These are phyloP conservation scores for Garra rufa DNA, from an alignment of 2,113 vertebrate species.

Conservation along the genomic window DNA sequence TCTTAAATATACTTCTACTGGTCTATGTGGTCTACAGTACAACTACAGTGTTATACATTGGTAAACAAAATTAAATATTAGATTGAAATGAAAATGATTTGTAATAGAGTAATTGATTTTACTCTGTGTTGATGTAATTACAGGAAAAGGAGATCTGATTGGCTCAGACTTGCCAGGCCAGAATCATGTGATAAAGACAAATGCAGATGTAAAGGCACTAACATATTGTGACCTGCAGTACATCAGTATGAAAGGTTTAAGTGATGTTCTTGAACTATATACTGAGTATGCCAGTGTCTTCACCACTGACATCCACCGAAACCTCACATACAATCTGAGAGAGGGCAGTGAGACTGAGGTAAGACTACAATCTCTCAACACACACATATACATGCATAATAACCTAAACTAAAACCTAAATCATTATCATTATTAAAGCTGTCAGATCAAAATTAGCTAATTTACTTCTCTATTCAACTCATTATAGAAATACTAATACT, in stretches of 20 bases:
- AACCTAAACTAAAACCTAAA: neutral
- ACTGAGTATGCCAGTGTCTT: conserved; percentile 90
- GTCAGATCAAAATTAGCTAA: neutral
- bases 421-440: neutral
- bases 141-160: conserved; percentile 96
- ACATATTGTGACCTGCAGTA: conserved; percentile 28
- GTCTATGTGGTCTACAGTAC: neutral
- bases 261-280: conserved; percentile 91
- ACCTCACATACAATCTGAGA: conserved; percentile 96
- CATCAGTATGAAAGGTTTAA: conserved; percentile 79
- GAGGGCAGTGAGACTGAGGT: conserved; percentile 91
- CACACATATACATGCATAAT: conserved; percentile 22
- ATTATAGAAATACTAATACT: neutral
- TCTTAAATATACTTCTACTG: neutral
- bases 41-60: neutral
- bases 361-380: conserved; percentile 46
- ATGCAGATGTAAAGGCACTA: conserved; percentile 26
- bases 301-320: conserved; percentile 85
- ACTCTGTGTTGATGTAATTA: neutral
- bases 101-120: neutral
- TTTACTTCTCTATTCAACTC: neutral
- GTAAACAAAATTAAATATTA: neutral
- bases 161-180: conserved; percentile 86
- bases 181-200: conserved; percentile 58
- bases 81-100: neutral